Evolutionary conservation across 1,140 invertebrate species (phyloP).

Genomic region (Zaprionus kolodkinae): DNA sequence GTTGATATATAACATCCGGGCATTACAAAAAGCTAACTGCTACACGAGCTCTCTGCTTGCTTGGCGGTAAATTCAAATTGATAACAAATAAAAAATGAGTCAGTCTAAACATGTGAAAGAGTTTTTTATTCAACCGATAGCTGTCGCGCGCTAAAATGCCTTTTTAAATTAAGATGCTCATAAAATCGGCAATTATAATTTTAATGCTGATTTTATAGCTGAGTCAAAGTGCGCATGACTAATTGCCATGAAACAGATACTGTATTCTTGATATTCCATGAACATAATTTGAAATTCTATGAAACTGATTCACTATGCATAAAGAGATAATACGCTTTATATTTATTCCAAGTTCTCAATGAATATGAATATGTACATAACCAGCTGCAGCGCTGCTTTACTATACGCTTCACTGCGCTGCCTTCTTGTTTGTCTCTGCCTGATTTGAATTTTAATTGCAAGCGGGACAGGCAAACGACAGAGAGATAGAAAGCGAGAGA

Average conservation of each 20-base stretch:
- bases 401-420: slow-evolving; percentile 40
- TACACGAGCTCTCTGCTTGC: neutral
- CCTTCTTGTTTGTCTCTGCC: slow-evolving; percentile 20
- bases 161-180: neutral
- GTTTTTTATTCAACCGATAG: too few relatives aligned
- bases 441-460: slow-evolving; percentile 70
- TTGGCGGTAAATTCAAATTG: neutral
- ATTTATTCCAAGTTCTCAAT: slow-evolving; percentile 29
- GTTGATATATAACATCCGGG: neutral
- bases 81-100: neutral
- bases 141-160: too few relatives aligned
- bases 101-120: too few relatives aligned
- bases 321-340: slow-evolving; percentile 16
- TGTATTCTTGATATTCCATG: neutral
- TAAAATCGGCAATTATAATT: neutral
- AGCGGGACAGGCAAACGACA: slow-evolving; percentile 2
- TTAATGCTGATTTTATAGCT: neutral
- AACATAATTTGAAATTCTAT: slow-evolving; percentile 10
- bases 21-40: neutral
- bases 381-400: slow-evolving; percentile 36
- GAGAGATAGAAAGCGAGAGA: neutral
- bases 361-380: slow-evolving; percentile 27
- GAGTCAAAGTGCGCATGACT: slow-evolving; percentile 4
- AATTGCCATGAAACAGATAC: slow-evolving; percentile 5
- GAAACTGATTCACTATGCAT: slow-evolving; percentile 20